Percentiles rank a stretch among this genome's conserved stretches.
Conservation (phyloP, 2,113 vertebrate species). For the Orthonyx spaldingii region DNA sequence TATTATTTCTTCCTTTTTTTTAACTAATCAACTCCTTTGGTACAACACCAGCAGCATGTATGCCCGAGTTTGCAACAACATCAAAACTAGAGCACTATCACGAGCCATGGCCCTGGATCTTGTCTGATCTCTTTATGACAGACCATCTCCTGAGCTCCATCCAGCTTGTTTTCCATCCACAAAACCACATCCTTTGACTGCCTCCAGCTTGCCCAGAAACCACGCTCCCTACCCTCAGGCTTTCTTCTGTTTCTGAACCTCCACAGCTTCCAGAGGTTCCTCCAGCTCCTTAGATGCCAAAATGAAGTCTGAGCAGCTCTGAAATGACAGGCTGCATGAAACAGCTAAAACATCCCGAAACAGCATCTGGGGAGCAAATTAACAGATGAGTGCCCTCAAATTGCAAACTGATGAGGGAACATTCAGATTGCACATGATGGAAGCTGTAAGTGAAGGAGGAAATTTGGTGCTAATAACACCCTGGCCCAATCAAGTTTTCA, state of each 20-base stretch:
- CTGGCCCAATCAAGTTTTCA: background rate
- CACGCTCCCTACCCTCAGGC: background rate
- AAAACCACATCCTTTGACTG: slow-evolving; percentile 12
- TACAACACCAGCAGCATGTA: background rate
- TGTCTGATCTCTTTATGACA: background rate
- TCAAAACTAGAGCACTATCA: background rate
- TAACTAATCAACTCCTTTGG: background rate
- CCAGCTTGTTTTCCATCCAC: background rate
- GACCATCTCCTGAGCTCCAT: background rate
- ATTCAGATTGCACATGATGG: background rate
- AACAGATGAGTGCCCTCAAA: background rate
- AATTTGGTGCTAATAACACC: slow-evolving; percentile 7
- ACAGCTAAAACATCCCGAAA: background rate
- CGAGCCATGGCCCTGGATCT: background rate
- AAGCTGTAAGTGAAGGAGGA: background rate
- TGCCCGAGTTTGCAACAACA: background rate
- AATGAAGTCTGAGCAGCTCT: background rate
- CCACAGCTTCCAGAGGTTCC: background rate
- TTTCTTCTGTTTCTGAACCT: background rate
- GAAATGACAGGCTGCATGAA: background rate
- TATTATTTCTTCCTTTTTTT: background rate
- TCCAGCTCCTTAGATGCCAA: background rate
- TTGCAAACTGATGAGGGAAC: background rate
- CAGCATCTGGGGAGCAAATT: background rate
- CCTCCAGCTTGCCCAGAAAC: slow-evolving; percentile 27